Base-by-base conservation (phyloP, 2,797 vertebrate species). In the Anisognathus igniventris region DNA sequence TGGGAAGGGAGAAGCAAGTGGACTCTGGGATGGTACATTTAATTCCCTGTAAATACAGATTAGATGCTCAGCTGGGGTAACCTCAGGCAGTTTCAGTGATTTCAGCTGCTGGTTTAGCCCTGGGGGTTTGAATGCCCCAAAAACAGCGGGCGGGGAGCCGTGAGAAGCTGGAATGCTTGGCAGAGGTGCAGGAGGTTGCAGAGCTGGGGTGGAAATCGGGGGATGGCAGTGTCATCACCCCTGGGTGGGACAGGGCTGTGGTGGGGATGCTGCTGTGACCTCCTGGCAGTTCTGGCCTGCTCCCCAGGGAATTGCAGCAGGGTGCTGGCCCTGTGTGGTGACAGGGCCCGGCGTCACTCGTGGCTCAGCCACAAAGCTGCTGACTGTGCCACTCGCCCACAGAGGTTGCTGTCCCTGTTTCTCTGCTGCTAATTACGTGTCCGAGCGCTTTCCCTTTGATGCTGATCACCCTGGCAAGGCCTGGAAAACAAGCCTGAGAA, bases 21-120 rank as follows among this genome's bases (percentile, higher is more conserved):
- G 67, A 68, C 53, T 72, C n/a, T 40, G 48, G 78, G 45, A 67
- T 42, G 53, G 51, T 72, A 53, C 77, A 64, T 76, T 72, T 72
- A 86, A 77, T 93, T 96, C 84, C 75, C n/a, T 57, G 27, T 91
- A 87, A 93, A 86, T 19, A 92, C 47, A 86, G 91, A 92, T 95
- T 50, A 96, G 91, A 37, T 86, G 86, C 51, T 94, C 50, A 51
- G 40, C 72, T 18, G 1, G 44, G 76, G 45, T 83, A 58, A 64
- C 70, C 68, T 75, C 80, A 30, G 39, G 86, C 83, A 54, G 75
- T 78, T 94, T 64, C 65, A 57, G 65, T 12, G 75, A 68, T 79
- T 91, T 92, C 62, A 84, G 87, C 67, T 79, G 58, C 60, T 88
- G 91, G 8, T 85, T 84, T 47, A 23, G 42, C 75, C 81, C 85